Evolutionary conservation across 2,888 invertebrate species (phyloP).

Genomic region (Nomada ruficornis): DNA sequence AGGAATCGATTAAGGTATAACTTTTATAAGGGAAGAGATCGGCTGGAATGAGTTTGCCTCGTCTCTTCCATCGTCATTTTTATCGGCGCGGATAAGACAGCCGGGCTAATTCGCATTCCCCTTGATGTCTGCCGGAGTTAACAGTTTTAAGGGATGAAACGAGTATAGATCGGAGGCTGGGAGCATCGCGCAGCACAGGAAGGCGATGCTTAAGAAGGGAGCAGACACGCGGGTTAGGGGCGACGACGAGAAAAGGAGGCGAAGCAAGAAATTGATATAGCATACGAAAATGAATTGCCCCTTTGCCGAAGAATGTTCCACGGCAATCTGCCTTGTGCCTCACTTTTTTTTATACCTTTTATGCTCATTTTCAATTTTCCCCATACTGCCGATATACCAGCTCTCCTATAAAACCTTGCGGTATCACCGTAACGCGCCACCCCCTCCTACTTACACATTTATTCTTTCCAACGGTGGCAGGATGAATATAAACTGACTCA

Average conservation of each 20-base stretch:
- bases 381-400: constrained; percentile 67
- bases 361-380: constrained; percentile 84
- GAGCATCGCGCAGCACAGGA: constrained; percentile 34
- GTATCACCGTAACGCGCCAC: constrained; percentile 80
- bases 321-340: constrained; percentile 83
- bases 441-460: constrained; percentile 46
- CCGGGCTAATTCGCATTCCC: constrained; percentile 82
- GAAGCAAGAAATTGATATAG: constrained; percentile 85
- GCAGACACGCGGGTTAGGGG: constrained; percentile 51
- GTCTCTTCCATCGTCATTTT: constrained; percentile 72
- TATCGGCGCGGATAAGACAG: constrained; percentile 78
- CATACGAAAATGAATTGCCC: constrained; percentile 84
- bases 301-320: constrained; percentile 82
- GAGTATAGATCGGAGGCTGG: constrained; percentile 80
- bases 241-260: constrained; percentile 73
- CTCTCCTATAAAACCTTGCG: constrained; percentile 80
- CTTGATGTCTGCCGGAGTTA: constrained; percentile 83
- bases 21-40: constrained; percentile 45
- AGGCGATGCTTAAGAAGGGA: constrained; percentile 54
- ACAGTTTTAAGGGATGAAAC: constrained; percentile 84
- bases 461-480: constrained; percentile 73
- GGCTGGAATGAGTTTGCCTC: constrained; percentile 41
- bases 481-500: constrained; percentile 79
- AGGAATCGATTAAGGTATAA: constrained; percentile 70
- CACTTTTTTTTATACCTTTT: constrained; percentile 80